Conservation (phyloP, 1,140 invertebrate genomes). For the Choristoneura fumiferana region DNA sequence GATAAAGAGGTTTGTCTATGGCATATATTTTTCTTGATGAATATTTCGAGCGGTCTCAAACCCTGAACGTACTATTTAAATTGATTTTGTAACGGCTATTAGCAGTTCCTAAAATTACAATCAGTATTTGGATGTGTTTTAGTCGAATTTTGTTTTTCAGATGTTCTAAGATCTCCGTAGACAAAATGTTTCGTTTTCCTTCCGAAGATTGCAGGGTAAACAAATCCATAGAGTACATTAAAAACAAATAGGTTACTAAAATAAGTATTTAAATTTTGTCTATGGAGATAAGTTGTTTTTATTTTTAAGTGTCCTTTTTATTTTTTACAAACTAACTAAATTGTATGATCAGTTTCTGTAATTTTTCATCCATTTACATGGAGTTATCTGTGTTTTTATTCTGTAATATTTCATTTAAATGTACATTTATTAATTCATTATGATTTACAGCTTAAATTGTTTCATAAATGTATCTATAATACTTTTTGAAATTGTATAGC, state of each 20-base stretch:
- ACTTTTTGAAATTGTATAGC: slow-evolving; percentile 1
- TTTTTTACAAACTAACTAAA: slow-evolving; percentile 20
- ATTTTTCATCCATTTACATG: too few relatives aligned
- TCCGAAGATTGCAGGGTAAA: slow-evolving; percentile 38
- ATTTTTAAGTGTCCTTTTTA: slow-evolving; percentile 20
- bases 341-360: too few relatives aligned
- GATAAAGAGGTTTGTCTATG: slow-evolving; percentile 75
- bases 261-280: slow-evolving; percentile 26
- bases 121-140: slow-evolving; percentile 58
- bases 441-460: neutral
- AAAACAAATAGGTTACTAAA: neutral
- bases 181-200: slow-evolving; percentile 22
- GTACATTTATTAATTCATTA: too few relatives aligned
- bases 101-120: slow-evolving; percentile 72
- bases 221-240: slow-evolving; percentile 34
- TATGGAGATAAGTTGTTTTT: slow-evolving; percentile 32
- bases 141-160: slow-evolving; percentile 32
- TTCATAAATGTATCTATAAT: neutral
- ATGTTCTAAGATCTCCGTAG: slow-evolving; percentile 24
- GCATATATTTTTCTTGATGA: slow-evolving; percentile 29
- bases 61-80: slow-evolving; percentile 24
- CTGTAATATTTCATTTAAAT: too few relatives aligned
- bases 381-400: too few relatives aligned
- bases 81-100: slow-evolving; percentile 47
- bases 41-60: slow-evolving; percentile 30